Percentiles rank a stretch among this genome's conserved stretches.
Evolutionary conservation across 2,113 vertebrate species (phyloP).

Genomic region (Arvicanthis niloticus): DNA sequence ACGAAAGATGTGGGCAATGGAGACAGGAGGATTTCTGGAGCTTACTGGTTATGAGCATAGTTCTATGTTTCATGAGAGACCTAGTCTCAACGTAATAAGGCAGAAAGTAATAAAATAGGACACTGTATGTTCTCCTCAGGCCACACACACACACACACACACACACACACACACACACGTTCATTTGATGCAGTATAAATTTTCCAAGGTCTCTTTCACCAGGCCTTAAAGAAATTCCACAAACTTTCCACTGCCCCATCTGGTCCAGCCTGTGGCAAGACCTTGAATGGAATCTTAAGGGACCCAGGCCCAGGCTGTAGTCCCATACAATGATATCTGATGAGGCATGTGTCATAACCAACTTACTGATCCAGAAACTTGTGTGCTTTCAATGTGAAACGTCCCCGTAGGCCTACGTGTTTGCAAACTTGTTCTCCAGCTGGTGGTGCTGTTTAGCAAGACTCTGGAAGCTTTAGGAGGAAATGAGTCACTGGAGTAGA

Average conservation of each 20-base stretch:
- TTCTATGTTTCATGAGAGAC: not conserved
- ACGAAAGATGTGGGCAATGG: not conserved
- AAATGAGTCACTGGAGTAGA: not conserved
- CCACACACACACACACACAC: too few relatives aligned
- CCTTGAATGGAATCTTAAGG: not conserved
- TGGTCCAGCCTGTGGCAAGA: not conserved
- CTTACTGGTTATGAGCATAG: not conserved
- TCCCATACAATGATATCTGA: not conserved
- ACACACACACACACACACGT: not conserved
- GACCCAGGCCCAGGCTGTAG: not conserved
- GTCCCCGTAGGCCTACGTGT: not conserved
- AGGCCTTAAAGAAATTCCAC: not conserved
- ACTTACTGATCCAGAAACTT: not conserved
- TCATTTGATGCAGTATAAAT: not conserved
- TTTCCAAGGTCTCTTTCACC: not conserved
- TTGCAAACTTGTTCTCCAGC: not conserved
- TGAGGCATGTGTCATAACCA: not conserved
- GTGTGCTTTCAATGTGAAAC: not conserved
- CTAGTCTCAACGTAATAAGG: not conserved
- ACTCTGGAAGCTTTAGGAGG: not conserved
- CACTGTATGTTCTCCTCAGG: not conserved
- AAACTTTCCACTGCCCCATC: not conserved
- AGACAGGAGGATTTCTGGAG: not conserved
- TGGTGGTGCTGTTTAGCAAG: not conserved
- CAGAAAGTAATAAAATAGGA: not conserved